These are phyloP conservation scores for Pionites leucogaster DNA, from an alignment of 2,113 vertebrate genomes.

Conservation along the genomic window DNA sequence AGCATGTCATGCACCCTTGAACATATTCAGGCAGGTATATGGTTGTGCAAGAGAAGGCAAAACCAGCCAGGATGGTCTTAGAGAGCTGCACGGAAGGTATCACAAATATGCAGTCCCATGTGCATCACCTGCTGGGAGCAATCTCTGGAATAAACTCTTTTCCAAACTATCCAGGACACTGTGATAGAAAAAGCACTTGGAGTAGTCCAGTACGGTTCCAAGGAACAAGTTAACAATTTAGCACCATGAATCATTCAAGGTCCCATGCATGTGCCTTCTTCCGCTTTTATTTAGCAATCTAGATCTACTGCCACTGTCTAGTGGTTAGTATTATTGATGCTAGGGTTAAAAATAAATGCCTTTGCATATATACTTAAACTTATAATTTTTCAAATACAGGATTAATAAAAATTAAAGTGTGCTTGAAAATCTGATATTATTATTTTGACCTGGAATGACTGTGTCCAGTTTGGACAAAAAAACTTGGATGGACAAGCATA, in stretches of 20 bases:
- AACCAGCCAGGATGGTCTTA: neutral
- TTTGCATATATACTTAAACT: neutral
- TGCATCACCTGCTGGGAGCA: neutral
- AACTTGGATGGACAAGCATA: neutral
- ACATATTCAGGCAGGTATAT: neutral
- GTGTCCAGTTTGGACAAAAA: neutral
- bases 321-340: neutral
- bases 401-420: neutral
- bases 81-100: neutral
- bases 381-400: neutral
- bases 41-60: neutral
- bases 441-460: neutral
- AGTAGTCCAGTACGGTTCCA: neutral
- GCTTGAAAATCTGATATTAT: neutral
- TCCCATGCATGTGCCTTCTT: neutral
- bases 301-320: neutral
- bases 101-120: neutral
- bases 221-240: neutral
- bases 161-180: neutral
- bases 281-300: neutral
- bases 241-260: neutral
- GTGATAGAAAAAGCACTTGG: neutral
- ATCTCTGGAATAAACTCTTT: neutral
- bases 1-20: neutral
- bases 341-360: neutral